A percentile compares a stretch with the other conserved stretches of the same genome.
Conservation (phyloP, 2,797 vertebrate species). For the Dryobates pubescens region DNA sequence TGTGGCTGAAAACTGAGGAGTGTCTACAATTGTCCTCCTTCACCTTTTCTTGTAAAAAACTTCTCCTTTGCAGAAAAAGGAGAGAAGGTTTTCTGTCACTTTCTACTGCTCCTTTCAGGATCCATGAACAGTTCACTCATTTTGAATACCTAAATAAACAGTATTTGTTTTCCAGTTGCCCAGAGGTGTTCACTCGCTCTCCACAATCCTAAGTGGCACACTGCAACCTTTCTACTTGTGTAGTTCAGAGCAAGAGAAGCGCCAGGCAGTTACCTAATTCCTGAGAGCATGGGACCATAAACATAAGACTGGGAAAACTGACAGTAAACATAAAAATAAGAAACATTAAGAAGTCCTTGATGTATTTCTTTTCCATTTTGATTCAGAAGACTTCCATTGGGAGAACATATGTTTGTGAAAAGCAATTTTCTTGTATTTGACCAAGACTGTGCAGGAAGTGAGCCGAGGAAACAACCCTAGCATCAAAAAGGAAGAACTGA, state of each 20-base stretch:
- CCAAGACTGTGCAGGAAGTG: background rate
- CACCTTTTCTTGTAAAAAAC: background rate
- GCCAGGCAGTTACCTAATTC: background rate
- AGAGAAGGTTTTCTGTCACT: background rate
- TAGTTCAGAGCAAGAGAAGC: background rate
- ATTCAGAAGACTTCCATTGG: too few species aligned
- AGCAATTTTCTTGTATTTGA: background rate
- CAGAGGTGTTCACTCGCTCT: background rate
- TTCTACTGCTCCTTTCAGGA: background rate
- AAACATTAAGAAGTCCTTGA: background rate
- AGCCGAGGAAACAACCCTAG: background rate
- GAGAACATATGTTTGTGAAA: background rate
- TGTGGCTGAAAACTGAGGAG: background rate
- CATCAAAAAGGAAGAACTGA: background rate
- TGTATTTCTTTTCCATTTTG: background rate
- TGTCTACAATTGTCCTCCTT: background rate
- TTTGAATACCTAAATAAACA: background rate
- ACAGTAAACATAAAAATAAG: background rate
- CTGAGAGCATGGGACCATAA: background rate
- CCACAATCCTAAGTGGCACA: background rate
- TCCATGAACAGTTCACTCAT: background rate
- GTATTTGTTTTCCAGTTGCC: background rate
- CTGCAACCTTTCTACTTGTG: fast-evolving
- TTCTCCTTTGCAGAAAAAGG: background rate
- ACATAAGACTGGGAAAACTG: background rate